phyloP scores from a whole-genome alignment of 1,140 invertebrate genomes.

The Drosophila arawakana region DNA sequence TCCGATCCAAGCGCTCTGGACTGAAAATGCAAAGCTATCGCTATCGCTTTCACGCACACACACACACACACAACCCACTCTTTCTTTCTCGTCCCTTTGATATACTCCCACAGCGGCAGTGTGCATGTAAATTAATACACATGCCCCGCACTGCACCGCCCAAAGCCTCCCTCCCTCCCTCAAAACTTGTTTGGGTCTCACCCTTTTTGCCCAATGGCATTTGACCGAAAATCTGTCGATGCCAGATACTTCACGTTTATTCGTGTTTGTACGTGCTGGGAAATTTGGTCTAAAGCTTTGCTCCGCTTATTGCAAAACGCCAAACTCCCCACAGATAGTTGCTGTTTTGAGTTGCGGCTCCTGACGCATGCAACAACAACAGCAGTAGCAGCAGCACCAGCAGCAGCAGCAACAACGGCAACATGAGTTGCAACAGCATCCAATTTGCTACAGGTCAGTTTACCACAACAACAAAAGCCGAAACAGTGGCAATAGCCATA shows the following conservation, averaged over 20 bases:
- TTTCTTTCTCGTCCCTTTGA: background rate
- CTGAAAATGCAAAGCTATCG: slow-evolving; percentile 60
- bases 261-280: slow-evolving; percentile 13
- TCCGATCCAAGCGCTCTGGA: slow-evolving; percentile 58
- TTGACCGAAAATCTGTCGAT: slow-evolving; percentile 55
- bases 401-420: background rate
- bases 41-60: slow-evolving; percentile 3
- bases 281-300: slow-evolving; percentile 20
- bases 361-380: slow-evolving; percentile 12
- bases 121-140: slow-evolving; percentile 60
- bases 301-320: background rate
- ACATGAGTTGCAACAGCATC: slow-evolving; percentile 10
- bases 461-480: slow-evolving; percentile 12
- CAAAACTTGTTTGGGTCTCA: background rate
- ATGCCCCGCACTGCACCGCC: slow-evolving; percentile 26
- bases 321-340: slow-evolving; percentile 22
- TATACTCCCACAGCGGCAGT: slow-evolving; percentile 8
- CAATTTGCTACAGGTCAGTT: slow-evolving; percentile 24
- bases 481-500: background rate
- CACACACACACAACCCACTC: background rate
- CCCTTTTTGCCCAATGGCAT: slow-evolving; percentile 44
- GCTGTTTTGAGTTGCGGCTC: slow-evolving; percentile 23
- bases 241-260: slow-evolving; percentile 14
- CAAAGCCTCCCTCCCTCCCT: background rate
- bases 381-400: background rate